Base-by-base conservation (phyloP, 2,113 vertebrate species). In the Crocuta crocuta region DNA sequence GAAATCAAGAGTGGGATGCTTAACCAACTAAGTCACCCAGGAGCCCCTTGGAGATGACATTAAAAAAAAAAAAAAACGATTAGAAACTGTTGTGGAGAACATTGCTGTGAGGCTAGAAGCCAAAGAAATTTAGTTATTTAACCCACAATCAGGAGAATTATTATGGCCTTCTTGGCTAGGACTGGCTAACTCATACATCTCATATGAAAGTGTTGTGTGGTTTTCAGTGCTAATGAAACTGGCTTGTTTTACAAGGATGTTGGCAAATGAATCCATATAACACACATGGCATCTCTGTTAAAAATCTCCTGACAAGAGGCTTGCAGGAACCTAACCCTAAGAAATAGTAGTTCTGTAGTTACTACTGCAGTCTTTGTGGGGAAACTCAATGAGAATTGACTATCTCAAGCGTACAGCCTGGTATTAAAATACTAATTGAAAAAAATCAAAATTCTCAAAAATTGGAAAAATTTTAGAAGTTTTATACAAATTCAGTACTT, bases 401-500 rank as follows among this genome's bases (percentile, higher is more conserved):
- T 70, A 19, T 78, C 55, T 84, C 82, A 55, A 9, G 26, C 48
- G 43, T 53, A 79, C 3, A 48, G 23, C 1, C 31, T 45, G 21
- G 39, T 65, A 26, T 12, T 65, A 73, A 58, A 58, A 58, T 58
- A 2, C 21, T 58, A 55, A 19, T 58, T 58, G 19, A 58, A 58
- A 58, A 71, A 73, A 58, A 73, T 12, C 10, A 65, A 58, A 9
- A 23, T 66, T 73, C 3, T 90, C 4, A 88, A 68, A 31, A 76
- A 66, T 55, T 10, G 43, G 33, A 82, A 89, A 95, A 45, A n/a
- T n/a, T 71, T 55, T 43, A 65, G 66, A 89, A 61, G 12, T 89
- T 68, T 39, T 31, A 63, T 13, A 43, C 21, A 80, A 80, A 61
- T 70, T 70, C 7, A 31, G 19, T 31, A 33, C 79, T 63, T 55